Evolutionary conservation across 2,797 vertebrate species (phyloP), one percentile per base, ranked within the genome.

Genomic region (Lepilemur septentrionalis): DNA sequence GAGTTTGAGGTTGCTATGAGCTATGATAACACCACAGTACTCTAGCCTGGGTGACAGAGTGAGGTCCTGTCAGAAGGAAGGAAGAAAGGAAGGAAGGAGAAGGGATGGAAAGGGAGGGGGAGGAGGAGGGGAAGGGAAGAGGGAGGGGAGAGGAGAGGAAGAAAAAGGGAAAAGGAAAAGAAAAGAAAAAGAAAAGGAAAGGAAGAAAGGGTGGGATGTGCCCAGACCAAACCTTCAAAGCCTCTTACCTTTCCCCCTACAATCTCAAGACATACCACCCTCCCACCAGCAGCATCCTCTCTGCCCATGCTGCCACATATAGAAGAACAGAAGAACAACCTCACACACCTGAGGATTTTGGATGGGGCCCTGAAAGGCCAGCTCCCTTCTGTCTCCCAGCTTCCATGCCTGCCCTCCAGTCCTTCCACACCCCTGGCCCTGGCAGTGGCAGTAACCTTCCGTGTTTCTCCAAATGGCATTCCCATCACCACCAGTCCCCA

Each of bases 141-240:
- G 9, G 55, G 55, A 7, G 20, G 20, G 38, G 38, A 38, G 38
- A 38, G 38, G 38, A 38, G 38, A 38, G 38, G 38, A 38, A 38
- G 7, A 43, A 43, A 43, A 25, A 59, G 10, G 55, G 22, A 57
- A 9, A 9, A 12, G 30, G 1, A 28, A 22, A 30, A 14, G 59
- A 13, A 8, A 32, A 32, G 30, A 17, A 14, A 30, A 6, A 28
- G 6, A 5, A 43, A 80, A 5, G 0, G 7, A 22, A 14, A 25
- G 48, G 48, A 1, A 20, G 41, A 61, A 46, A 78, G 28, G 30
- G 5, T 0, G 2, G 0, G 5, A 11, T n/a, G 5, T n/a, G n/a
- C 7, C 35, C 55, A 69, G 9, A 4, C 12, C 7, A 75, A 63
- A 57, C 8, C 20, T 3, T 11, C 23, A 55, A 57, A 25, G 1